Base-by-base conservation (phyloP, 1,140 invertebrate species). In the Anastrepha ludens region DNA sequence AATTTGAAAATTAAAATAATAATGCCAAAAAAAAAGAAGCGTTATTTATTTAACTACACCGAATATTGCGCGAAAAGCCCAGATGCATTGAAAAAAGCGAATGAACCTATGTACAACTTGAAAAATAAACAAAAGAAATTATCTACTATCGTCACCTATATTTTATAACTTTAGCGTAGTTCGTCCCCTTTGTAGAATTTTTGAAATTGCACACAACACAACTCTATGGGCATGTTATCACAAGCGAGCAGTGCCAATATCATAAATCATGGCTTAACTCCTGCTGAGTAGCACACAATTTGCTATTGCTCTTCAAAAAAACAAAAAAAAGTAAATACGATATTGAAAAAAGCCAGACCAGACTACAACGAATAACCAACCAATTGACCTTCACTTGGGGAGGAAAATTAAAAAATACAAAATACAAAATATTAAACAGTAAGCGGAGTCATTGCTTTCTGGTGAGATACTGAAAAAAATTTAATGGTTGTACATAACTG, bases 261-360 rank as follows among this genome's bases (percentile, higher is more conserved):
- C 70, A 74, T 81, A 81, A 81, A 81, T 81, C 74, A 81, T 55
- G 55, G 47, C 74, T 81, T 81, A 81, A 81, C n/a, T 81, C 74
- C 44, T 13, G 74, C 74, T 81, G 74, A 81, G 47, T 55, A 41
- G 3, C 50, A 20, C 44, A 8, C 74, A 81, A 74, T 74, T 70
- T 29, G 65, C 29, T 70, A 65, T 70, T 44, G 39, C 29, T 47
- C 44, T 74, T 74, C 4, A 17, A 47, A 50, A 47, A 47, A 74
- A 47, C 47, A 47, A 74, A 74, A 74, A 74, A 44, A 6, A 2
- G 2, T 44, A 55, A 13, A 4, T n/a, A 17, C 20, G 44, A n/a
- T 29, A 8, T 55, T 29, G 20, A 55, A 81, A 62, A 81, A 55
- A 8, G 6, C n/a, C 74, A 81, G 74, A 81, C 13, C 29, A 62